Base-by-base conservation (phyloP, 2,888 invertebrate genomes). In the Calliscelio sp. region DNA sequence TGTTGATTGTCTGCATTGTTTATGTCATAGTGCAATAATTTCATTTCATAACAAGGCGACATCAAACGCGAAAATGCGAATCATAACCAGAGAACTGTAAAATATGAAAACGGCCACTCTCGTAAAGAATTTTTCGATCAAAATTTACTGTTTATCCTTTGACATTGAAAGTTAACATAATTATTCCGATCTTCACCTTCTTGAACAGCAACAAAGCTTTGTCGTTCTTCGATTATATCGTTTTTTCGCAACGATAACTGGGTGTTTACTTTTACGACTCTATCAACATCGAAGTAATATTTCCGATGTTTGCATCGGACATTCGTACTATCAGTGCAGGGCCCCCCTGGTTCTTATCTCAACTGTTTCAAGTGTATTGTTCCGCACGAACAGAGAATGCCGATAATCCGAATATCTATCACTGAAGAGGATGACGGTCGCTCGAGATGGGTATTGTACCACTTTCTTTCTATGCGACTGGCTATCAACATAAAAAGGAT, bases 351-450 rank as follows among this genome's bases (percentile, higher is more conserved):
- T 70, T 75, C 53, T 75, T 68, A 59, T 70, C 81, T 46, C 41
- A 53, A 57, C 49, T 71, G 41, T 59, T 82, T 75, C 55, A 35
- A 75, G 75, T 63, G 63, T 59, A 53, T 74, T 71, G 77, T 82
- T 82, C 82, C 82, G 77, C 71, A 78, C 63, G 82, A 77, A 25
- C 38, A 66, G 46, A 11, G 61, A 65, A 71, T n/a, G 24, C 71
- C 81, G 71, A 77, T 82, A 77, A 82, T 77, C 71, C 81, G 32
- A 77, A 74, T 59, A 81, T 80, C 65, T 57, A 57, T 51, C 68
- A 65, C 24, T 55, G 74, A 41, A 10, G 49, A 77, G 49, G 32
- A 73, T 35, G 55, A 63, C 63, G 35, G 55, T 53, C 28, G 28
- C 8, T 51, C 51, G 25, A 28, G 68, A 68, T 80, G 28, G 61